Base-by-base conservation (phyloP, 2,797 vertebrate genomes). In the Lacerta viridis region DNA sequence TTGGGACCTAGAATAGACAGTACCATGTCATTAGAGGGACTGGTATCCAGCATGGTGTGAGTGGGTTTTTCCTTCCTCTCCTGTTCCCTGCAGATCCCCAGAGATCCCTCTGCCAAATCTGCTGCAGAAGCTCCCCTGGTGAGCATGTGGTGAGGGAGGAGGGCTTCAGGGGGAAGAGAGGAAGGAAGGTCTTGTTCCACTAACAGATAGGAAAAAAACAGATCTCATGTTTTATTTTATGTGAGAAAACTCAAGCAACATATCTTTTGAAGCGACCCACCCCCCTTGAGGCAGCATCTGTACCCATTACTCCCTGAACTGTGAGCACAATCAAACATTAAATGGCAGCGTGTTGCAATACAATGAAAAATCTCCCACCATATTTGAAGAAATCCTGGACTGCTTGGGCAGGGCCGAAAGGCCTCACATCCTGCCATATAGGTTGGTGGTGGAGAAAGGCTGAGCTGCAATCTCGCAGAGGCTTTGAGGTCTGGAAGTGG, bases 401-500 rank as follows among this genome's bases (percentile, higher is more conserved):
- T 13, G 23, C 2, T 43, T 5, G 81, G 23, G 80, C 1, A 36
- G 10, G 27, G 39, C 39, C 55, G 79, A 83, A 74, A 59, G 72
- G 9, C 17, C 33, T 75, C 33, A 8, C 33, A 75, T 64, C 11
- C 29, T 46, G 8, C 71, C 46, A 33, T 66, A 75, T 89, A 90
- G 76, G 0, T 33, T 9, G 76, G 88, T 77, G 83, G 20, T 74
- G 80, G 18, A 5, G 72, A 75, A 89, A 80, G 84, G 41, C 8
- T 80, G 89, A n/a, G 74, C 1, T 0, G 81, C 80, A 94, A 89
- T 92, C 91, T 71, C 43, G 85, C 76, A 90, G 93, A 89, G 90
- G 80, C 90, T 89, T 89, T 88, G 91, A 94, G 94, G 89, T 90
- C 92, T 95, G 94, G 91, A 93, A 94, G 92, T 92, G 91, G 94